These are phyloP conservation scores for Macrophya annulata DNA, from an alignment of 2,888 invertebrate genomes.

Conservation along the genomic window DNA sequence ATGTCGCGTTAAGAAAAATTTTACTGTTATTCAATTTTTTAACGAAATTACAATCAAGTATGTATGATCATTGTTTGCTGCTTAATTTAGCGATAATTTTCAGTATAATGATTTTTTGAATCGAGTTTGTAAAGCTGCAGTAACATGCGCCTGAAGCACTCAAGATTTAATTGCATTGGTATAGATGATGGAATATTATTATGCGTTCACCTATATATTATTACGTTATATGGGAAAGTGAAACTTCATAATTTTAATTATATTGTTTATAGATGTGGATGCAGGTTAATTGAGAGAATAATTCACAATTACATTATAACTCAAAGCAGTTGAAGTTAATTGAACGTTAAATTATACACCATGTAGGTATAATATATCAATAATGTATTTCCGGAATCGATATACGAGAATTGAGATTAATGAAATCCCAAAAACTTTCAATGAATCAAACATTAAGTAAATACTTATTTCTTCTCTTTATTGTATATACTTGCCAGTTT, in stretches of 20 bases:
- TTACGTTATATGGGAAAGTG: conserved; percentile 47
- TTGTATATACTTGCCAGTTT: conserved; percentile 5
- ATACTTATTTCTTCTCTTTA: not conserved
- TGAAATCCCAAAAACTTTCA: not conserved
- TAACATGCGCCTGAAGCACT: too few relatives aligned
- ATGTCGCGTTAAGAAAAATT: not conserved
- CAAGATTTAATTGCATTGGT: conserved; percentile 13
- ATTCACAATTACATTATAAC: not conserved
- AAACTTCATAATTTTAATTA: conserved; percentile 38
- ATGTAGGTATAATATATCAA: too few relatives aligned
- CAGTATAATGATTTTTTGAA: not conserved
- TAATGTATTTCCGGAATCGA: not conserved
- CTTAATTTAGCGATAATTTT: not conserved
- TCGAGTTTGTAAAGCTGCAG: not conserved
- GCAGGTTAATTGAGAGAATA: not conserved
- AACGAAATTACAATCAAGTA: conserved; percentile 14
- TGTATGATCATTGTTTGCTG: not conserved
- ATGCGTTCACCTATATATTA: conserved; percentile 35
- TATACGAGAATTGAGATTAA: not conserved
- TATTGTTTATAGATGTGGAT: not conserved
- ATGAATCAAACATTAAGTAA: not conserved
- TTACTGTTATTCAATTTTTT: not conserved
- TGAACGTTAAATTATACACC: not conserved
- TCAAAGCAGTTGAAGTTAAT: not conserved
- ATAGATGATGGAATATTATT: conserved; percentile 31